Percentiles rank a stretch among this genome's conserved stretches.
phyloP scores from a whole-genome alignment of 2,888 invertebrate species.

The Norana najaformis region DNA sequence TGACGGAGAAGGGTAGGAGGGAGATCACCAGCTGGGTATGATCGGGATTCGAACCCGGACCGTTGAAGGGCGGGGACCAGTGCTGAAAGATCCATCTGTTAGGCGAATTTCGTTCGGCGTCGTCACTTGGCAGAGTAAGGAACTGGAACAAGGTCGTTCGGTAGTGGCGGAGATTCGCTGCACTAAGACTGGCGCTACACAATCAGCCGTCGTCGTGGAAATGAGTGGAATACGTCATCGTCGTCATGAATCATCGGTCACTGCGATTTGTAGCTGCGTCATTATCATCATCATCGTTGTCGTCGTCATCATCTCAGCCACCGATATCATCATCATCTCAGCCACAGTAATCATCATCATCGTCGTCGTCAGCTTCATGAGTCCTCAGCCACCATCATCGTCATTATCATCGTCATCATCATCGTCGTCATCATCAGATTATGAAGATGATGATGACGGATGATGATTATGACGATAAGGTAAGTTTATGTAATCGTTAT shows the following conservation, averaged over 20 bases:
- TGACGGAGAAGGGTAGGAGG: neutral
- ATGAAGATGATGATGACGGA: too few species aligned
- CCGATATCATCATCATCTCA: too few species aligned
- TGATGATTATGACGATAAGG: too few species aligned
- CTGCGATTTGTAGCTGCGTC: neutral
- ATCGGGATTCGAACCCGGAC: neutral
- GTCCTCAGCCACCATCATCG: neutral
- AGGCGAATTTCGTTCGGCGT: neutral
- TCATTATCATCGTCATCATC: neutral
- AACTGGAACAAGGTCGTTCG: constrained; percentile 16
- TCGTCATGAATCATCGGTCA: neutral
- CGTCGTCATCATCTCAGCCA: neutral
- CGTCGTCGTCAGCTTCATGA: too few species aligned
- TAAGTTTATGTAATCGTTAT: too few species aligned
- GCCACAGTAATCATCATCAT: too few species aligned
- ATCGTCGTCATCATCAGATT: neutral
- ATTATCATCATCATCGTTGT: neutral
- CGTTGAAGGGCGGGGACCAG: neutral
- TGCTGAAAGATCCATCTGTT: neutral
- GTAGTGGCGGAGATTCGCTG: neutral
- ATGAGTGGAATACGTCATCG: neutral
- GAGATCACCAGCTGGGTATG: constrained; percentile 25
- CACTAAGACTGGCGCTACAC: constrained; percentile 17
- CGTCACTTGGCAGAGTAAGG: neutral
- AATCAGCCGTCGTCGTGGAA: neutral